Evolutionary conservation across 1,140 invertebrate species (phyloP), one percentile per base, ranked within the genome.

Genomic region (Drosophila pseudoobscura): DNA sequence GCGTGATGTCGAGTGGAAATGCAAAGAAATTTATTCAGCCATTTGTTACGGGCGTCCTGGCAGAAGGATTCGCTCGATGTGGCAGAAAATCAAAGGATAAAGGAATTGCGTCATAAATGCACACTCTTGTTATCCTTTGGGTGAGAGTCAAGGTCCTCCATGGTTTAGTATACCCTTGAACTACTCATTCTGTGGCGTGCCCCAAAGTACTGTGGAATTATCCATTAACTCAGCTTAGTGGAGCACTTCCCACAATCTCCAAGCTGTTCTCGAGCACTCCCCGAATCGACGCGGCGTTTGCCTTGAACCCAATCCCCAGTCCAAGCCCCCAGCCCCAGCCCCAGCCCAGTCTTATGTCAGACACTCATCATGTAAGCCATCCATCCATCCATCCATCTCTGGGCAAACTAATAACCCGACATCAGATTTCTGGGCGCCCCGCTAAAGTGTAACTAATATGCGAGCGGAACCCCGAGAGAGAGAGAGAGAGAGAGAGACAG

Each of bases 401-500:
- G 47, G 11, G 53, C 45, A 58, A 58, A 73, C 72, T 69, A 69
- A 83, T 75, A 65, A 64, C 64, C 63, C 78, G 39, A 49, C 66
- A 76, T 55, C 52, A 54, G 61, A 75, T 64, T 58, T 56, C 49
- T 49, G 47, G 49, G 49, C 56, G 17, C 55, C 47, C 11, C 45
- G 70, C 54, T 41, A 64, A 80, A 83, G 82, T 87, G 73, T 84
- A 87, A 85, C 80, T 80, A 85, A 85, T 85, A 85, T 62, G 80
- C 58, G 59, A 64, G 58, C 70, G 72, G 50, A 15, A 43, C 35
- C 3, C 35, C 11, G 3, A 2, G 7, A 8, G 29, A 8, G 29
- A 31, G 24, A 5, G 24, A 5, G 24, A 26, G 24, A 26, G 11
- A n/a, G 3, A 2, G 7, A 8, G 29, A 8, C 8, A 31, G 24